phyloP scores from a whole-genome alignment of 1,140 invertebrate genomes.

The Globodera rostochiensis region DNA sequence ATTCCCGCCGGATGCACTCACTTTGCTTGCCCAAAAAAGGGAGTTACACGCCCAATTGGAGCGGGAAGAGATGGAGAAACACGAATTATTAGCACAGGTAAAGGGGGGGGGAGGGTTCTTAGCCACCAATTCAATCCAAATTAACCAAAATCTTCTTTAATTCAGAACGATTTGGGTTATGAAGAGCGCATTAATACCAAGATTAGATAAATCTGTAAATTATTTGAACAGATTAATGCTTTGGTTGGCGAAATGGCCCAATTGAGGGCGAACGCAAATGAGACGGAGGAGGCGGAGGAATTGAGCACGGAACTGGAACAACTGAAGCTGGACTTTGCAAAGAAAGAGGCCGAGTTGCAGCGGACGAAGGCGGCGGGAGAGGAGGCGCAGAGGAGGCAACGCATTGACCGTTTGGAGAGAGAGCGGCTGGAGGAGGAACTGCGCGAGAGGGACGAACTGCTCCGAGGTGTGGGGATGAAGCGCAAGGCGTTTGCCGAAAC shows the following conservation, averaged over 20 bases:
- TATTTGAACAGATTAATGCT: constrained; percentile 29
- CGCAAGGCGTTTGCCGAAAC: neutral
- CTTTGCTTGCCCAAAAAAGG: constrained; percentile 28
- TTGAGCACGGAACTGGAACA: constrained; percentile 10
- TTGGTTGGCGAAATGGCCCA: constrained; percentile 36
- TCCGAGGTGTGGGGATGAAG: constrained; percentile 9
- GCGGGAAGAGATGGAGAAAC: constrained; percentile 38
- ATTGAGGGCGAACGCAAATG: neutral
- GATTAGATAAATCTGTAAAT: neutral
- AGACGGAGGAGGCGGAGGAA: constrained; percentile 17
- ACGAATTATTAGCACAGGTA: constrained; percentile 37
- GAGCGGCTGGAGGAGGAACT: neutral
- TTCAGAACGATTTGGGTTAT: too few species aligned
- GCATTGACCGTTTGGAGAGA: neutral
- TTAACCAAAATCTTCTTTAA: too few species aligned
- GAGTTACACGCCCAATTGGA: constrained; percentile 35
- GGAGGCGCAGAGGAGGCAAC: neutral
- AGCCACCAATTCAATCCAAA: too few species aligned
- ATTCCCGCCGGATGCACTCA: constrained; percentile 17
- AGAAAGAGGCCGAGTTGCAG: constrained; percentile 27
- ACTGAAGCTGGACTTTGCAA: constrained; percentile 28
- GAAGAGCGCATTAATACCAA: neutral
- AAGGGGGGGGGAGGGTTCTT: neutral
- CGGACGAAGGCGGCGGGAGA: constrained; percentile 13
- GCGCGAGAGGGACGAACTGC: constrained; percentile 26